Base-by-base conservation (phyloP, 2,797 vertebrate species). In the Neosilurus mollespiculum region DNA sequence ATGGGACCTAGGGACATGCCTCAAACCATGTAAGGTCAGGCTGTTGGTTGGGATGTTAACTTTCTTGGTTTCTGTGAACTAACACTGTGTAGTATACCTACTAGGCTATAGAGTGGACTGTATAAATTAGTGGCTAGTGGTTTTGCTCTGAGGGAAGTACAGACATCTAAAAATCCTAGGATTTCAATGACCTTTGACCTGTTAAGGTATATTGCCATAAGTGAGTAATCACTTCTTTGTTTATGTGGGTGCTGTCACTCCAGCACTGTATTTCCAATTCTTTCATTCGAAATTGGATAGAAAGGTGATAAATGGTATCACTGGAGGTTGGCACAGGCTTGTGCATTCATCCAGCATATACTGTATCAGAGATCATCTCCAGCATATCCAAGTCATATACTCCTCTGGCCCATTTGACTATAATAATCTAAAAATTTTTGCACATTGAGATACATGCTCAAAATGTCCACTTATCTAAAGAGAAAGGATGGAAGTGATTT, bases 71-170 rank as follows among this genome's bases (percentile, higher is more conserved):
- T 73, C 53, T 30, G 9, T 72, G 64, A 69, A 14, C 24, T 12
- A 61, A 78, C 37, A 62, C 20, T 83, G 30, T 67, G 64, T 66
- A 86, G 76, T 51, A 51, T 84, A 73, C 22, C n/a, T 62, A 54
- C 3, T 26, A 67, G 26, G 58, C 58, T 64, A 18, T 81, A 78
- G 24, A 73, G 51, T 30, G 51, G 3, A 18, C 24, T 0, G 16
- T 71, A 18, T 56, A 56, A 73, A 73, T 9, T 30, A 43, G 37
- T 43, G 70, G 24, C 18, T 26, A 54, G 8, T 3, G 9, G n/a
- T 61, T 59, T 49, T 43, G 16, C n/a, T 18, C 16, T 7, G 30
- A 3, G 30, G 53, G 24, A 61, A 34, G 34, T 7, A 59, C 11
- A 64, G 9, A 5, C 8, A 20, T 66, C 4, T 22, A 15, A n/a